phyloP scores from a whole-genome alignment of 2,797 vertebrate genomes.

The Sardinella longiceps region DNA sequence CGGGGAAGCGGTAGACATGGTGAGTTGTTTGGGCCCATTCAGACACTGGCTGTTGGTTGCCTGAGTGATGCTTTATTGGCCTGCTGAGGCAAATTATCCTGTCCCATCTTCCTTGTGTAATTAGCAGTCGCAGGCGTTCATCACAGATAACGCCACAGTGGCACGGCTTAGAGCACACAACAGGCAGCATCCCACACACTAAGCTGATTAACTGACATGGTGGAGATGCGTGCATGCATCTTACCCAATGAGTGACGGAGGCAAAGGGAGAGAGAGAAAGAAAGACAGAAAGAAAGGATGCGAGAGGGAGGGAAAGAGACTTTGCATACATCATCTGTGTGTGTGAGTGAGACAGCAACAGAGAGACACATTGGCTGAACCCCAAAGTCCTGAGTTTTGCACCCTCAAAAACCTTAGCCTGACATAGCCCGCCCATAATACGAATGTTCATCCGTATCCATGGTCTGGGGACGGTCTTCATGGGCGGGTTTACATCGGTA shows the following conservation, averaged over 20 bases:
- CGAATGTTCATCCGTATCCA: too few relatives aligned
- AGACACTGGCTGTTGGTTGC: background rate
- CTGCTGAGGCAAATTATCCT: conserved; percentile 65
- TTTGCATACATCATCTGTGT: too few relatives aligned
- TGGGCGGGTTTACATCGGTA: too few relatives aligned
- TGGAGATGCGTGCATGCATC: background rate
- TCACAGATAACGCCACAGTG: conserved; percentile 66
- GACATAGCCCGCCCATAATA: too few relatives aligned
- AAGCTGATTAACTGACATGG: conserved; percentile 68
- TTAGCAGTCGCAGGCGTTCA: conserved; percentile 69
- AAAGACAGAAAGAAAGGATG: background rate
- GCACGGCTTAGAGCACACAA: conserved; percentile 62
- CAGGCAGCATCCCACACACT: conserved; percentile 63
- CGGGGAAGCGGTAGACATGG: background rate
- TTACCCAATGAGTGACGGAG: background rate
- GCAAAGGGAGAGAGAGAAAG: background rate
- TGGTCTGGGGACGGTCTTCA: too few relatives aligned
- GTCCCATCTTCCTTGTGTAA: conserved; percentile 69
- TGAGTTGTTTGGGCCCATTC: background rate
- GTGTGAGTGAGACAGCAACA: too few relatives aligned
- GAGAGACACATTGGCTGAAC: too few relatives aligned
- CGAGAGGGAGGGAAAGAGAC: background rate
- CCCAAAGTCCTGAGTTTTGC: too few relatives aligned
- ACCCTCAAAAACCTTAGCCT: too few relatives aligned
- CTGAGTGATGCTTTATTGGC: conserved; percentile 8